phyloP scores from a whole-genome alignment of 2,113 vertebrate genomes.

The Ailuropoda melanoleuca region DNA sequence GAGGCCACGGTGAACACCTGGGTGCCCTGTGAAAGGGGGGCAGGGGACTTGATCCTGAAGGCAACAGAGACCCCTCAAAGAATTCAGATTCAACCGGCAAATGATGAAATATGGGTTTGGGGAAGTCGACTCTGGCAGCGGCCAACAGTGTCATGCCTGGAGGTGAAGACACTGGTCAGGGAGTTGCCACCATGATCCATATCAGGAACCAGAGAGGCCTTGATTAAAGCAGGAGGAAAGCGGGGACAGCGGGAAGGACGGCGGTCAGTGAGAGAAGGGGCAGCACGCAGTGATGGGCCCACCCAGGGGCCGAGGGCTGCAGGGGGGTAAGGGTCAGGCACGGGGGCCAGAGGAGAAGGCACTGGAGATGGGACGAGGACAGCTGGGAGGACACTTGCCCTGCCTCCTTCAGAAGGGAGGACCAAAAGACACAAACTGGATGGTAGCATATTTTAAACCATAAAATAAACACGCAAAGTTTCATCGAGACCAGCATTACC shows the following conservation, averaged over 20 bases:
- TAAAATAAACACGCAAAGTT: background rate
- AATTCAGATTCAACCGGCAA: background rate
- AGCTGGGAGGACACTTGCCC: background rate
- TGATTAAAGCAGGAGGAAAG: background rate
- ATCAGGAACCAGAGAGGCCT: rapidly evolving
- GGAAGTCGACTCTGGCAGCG: background rate
- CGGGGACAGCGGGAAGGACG: too few relatives aligned
- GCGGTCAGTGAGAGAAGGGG: background rate
- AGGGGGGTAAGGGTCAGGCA: too few relatives aligned
- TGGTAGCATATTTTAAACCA: background rate
- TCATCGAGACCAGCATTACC: background rate
- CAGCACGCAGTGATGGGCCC: rapidly evolving
- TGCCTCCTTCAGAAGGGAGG: background rate
- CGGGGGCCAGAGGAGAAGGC: background rate
- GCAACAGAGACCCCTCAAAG: background rate
- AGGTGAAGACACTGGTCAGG: background rate
- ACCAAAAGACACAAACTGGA: background rate
- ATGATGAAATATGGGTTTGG: background rate
- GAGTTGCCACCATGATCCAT: background rate
- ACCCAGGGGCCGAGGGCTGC: background rate
- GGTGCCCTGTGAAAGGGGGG: background rate
- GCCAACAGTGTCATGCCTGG: background rate
- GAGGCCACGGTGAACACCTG: too few relatives aligned
- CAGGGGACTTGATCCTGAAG: background rate
- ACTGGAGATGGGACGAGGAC: background rate